These are phyloP conservation scores for Tiliacea citrago DNA, from an alignment of 2,888 invertebrate species.

Conservation along the genomic window DNA sequence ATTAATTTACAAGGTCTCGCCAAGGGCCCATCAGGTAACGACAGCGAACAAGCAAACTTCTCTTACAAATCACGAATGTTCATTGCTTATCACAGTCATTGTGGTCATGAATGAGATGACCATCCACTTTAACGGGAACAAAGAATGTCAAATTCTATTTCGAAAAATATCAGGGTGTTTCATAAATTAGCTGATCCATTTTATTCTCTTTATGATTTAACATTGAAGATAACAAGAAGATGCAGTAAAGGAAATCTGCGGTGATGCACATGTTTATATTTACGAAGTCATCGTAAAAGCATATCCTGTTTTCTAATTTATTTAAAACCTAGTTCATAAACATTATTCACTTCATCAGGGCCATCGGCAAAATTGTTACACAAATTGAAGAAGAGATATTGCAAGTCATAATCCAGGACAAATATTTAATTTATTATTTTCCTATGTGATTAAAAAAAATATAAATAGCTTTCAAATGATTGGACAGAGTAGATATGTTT, in stretches of 20 bases:
- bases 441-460: background rate
- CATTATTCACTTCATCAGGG: conserved; percentile 4
- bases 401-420: background rate
- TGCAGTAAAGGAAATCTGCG: conserved; percentile 17
- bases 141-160: background rate
- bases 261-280: conserved; percentile 15
- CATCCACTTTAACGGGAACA: no score
- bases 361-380: background rate
- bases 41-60: background rate
- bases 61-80: background rate
- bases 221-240: background rate
- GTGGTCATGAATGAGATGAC: background rate
- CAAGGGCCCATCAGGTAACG: background rate
- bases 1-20: background rate
- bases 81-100: background rate
- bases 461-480: background rate
- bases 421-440: conserved; percentile 5
- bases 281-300: conserved; percentile 9
- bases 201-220: background rate
- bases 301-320: conserved; percentile 21
- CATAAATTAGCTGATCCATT: background rate
- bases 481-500: background rate
- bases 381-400: background rate
- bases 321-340: conserved; percentile 17
- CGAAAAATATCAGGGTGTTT: background rate